These are phyloP conservation scores for Brachionichthys hirsutus DNA, from an alignment of 2,113 vertebrate species.

Conservation along the genomic window DNA sequence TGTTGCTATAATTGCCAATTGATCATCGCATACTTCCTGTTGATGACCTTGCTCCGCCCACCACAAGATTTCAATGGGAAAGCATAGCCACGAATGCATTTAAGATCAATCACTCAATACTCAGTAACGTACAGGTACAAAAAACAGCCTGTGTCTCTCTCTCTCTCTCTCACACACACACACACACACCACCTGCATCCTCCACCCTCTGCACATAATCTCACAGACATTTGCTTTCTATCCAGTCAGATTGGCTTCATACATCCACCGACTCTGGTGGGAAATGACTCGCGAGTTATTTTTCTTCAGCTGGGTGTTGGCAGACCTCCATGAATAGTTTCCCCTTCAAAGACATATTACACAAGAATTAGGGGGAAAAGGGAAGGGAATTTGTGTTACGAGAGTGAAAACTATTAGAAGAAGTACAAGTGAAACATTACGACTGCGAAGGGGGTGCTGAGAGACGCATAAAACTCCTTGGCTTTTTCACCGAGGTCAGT, in stretches of 20 bases:
- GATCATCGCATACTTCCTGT: constrained; percentile 35
- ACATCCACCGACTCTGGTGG: constrained; percentile 51
- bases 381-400: constrained; percentile 50
- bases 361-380: constrained; percentile 53
- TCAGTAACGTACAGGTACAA: not conserved
- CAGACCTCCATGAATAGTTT: constrained; percentile 56
- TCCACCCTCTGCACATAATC: constrained; percentile 19
- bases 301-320: constrained; percentile 49
- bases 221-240: constrained; percentile 33
- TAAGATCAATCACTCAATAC: constrained; percentile 3
- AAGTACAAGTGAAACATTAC: constrained; percentile 51
- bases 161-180: not conserved
- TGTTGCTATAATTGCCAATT: constrained; percentile 48
- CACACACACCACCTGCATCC: constrained; percentile 14
- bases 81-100: not conserved
- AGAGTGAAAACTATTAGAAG: constrained; percentile 58
- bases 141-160: not conserved
- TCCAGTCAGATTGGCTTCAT: constrained; percentile 43
- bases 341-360: constrained; percentile 57
- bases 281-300: constrained; percentile 61
- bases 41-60: constrained; percentile 36
- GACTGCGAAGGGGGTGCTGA: constrained; percentile 16
- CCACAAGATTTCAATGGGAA: constrained; percentile 18
- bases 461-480: constrained; percentile 48
- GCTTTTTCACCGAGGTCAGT: constrained; percentile 32